phyloP scores from a whole-genome alignment of 2,888 invertebrate genomes.

The Merodon equestris region DNA sequence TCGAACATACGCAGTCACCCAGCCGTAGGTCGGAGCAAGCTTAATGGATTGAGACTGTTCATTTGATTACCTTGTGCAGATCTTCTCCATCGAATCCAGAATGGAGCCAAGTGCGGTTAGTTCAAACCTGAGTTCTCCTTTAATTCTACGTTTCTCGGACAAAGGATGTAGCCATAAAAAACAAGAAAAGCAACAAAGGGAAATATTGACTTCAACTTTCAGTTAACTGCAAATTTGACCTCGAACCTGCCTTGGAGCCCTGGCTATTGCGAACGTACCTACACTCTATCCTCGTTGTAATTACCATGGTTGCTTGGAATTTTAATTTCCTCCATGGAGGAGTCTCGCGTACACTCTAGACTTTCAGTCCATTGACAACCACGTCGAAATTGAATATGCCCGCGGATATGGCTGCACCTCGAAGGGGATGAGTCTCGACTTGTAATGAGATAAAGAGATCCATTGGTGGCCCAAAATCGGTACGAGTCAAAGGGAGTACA shows the following conservation, averaged over 20 bases:
- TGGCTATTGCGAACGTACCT: conserved; percentile 8
- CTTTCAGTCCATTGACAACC: conserved; percentile 47
- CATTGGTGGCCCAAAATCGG: not conserved
- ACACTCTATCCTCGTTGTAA: conserved; percentile 25
- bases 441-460: conserved; percentile 57
- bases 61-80: too few species aligned
- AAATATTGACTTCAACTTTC: conserved; percentile 10
- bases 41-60: too few species aligned
- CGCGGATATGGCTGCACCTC: conserved; percentile 25
- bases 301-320: conserved; percentile 44
- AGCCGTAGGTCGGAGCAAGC: too few species aligned
- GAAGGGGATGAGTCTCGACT: conserved; percentile 24
- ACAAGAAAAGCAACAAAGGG: not conserved
- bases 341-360: conserved; percentile 19
- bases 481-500: not conserved
- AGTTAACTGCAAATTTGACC: conserved; percentile 30
- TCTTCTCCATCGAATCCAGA: too few species aligned
- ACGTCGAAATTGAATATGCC: conserved; percentile 44
- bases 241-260: conserved; percentile 22
- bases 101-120: too few species aligned
- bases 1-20: too few species aligned
- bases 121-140: too few species aligned
- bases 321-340: conserved; percentile 37
- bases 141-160: too few species aligned
- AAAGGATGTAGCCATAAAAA: too few species aligned